phyloP scores from a whole-genome alignment of 2,888 invertebrate genomes.

The Neelides folsomi region DNA sequence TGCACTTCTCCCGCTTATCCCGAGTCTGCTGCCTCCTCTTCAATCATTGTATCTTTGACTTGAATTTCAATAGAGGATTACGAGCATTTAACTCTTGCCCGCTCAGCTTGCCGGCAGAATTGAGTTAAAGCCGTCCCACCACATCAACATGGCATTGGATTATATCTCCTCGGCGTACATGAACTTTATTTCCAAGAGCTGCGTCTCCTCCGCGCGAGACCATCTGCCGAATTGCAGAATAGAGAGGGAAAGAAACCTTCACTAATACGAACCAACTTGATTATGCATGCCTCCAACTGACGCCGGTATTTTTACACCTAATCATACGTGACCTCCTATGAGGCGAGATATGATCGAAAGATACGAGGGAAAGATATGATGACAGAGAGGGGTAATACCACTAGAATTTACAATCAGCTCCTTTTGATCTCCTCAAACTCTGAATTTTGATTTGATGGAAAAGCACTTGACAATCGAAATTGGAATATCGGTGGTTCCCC shows the following conservation, averaged over 20 bases:
- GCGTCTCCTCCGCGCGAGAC: slow-evolving; percentile 9
- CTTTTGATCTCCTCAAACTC: too few species aligned
- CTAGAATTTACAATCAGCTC: too few species aligned
- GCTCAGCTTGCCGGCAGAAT: too few species aligned
- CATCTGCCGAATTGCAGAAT: slow-evolving; percentile 26
- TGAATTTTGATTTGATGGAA: too few species aligned
- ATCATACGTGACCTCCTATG: slow-evolving; percentile 28
- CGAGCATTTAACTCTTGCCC: not conserved
- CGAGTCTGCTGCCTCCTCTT: not conserved
- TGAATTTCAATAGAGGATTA: slow-evolving; percentile 9
- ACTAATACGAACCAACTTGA: slow-evolving; percentile 12
- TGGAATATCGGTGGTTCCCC: too few species aligned
- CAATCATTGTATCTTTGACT: slow-evolving; percentile 9
- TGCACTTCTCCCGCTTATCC: slow-evolving; percentile 2
- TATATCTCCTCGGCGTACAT: not conserved
- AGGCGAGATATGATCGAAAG: not conserved
- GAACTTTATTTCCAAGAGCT: slow-evolving; percentile 1
- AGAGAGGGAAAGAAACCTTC: not conserved
- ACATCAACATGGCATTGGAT: too few species aligned
- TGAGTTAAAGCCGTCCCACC: too few species aligned
- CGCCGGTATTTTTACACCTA: slow-evolving; percentile 30
- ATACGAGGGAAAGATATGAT: not conserved
- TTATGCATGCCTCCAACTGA: slow-evolving; percentile 30
- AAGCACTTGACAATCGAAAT: too few species aligned
- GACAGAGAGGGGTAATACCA: not conserved